Conservation (phyloP, 2,797 vertebrate species). For the Astyanax mexicanus region DNA sequence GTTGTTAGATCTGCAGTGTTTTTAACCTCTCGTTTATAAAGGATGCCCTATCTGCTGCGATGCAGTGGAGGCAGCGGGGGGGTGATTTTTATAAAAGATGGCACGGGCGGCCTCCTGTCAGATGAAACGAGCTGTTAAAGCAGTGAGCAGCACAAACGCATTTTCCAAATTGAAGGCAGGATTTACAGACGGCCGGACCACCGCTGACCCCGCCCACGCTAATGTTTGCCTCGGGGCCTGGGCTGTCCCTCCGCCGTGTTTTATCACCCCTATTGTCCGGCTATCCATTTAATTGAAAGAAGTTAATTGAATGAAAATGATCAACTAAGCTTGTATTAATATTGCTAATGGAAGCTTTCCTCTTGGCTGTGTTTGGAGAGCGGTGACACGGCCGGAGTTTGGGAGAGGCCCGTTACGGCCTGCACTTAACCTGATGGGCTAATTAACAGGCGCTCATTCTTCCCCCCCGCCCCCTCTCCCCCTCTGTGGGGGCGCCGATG, state of each 20-base stretch:
- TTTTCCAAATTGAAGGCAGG: constrained; percentile 98
- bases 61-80: background rate
- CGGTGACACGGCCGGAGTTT: constrained; percentile 96
- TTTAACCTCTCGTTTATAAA: too few species aligned
- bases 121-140: constrained; percentile 96
- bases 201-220: constrained; percentile 92
- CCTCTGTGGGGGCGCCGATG: background rate
- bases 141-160: constrained; percentile 91
- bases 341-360: constrained; percentile 99
- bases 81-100: constrained; percentile 76
- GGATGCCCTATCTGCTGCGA: too few species aligned
- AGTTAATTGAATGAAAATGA: constrained; percentile 99
- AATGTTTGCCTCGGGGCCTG: constrained; percentile 97
- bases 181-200: constrained; percentile 96
- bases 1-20: too few species aligned
- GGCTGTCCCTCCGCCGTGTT: constrained; percentile 93
- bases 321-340: constrained; percentile 99
- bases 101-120: constrained; percentile 88
- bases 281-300: constrained; percentile 99
- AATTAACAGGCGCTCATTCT: constrained; percentile 99
- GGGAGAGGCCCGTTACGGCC: constrained; percentile 97
- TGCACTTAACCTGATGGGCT: constrained; percentile 99
- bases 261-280: constrained; percentile 99
- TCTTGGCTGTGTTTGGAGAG: constrained; percentile 99
- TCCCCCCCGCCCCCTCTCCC: constrained; percentile 20